A percentile compares a stretch with the other conserved stretches of the same genome.
Evolutionary conservation across 2,113 vertebrate species (phyloP).

Genomic region (Varanus komodoensis): DNA sequence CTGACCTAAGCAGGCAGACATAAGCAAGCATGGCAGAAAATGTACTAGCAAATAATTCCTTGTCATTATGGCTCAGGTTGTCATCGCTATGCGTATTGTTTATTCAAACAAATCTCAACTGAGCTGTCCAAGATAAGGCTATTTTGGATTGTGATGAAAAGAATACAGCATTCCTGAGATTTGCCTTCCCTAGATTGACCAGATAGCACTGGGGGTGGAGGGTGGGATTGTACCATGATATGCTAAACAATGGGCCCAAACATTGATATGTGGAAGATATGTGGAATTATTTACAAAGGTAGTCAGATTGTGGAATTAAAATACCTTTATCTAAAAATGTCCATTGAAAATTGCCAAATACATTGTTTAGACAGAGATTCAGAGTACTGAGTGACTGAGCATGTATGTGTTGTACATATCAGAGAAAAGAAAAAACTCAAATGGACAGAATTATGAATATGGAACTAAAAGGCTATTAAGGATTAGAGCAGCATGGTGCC

Average conservation of each 20-base stretch:
- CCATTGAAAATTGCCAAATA: slow-evolving; percentile 40
- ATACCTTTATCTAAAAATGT: slow-evolving; percentile 57
- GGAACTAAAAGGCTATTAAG: background rate
- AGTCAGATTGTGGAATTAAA: slow-evolving; percentile 60
- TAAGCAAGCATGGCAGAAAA: slow-evolving; percentile 47
- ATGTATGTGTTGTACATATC: background rate
- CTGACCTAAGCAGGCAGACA: slow-evolving; percentile 17
- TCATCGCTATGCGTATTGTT: slow-evolving; percentile 62
- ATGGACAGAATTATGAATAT: background rate
- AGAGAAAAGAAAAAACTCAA: background rate
- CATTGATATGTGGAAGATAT: slow-evolving; percentile 60
- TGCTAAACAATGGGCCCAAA: slow-evolving; percentile 47
- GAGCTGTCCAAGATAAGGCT: slow-evolving; percentile 71
- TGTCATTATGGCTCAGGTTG: slow-evolving; percentile 55
- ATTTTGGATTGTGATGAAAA: slow-evolving; percentile 69
- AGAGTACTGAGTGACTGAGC: background rate
- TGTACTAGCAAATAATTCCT: slow-evolving; percentile 56
- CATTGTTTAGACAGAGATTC: slow-evolving; percentile 36
- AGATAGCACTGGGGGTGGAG: slow-evolving; percentile 42
- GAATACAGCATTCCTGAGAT: slow-evolving; percentile 66
- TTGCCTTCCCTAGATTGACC: slow-evolving; percentile 64
- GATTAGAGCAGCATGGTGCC: background rate
- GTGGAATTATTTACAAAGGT: slow-evolving; percentile 53
- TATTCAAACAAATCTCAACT: slow-evolving; percentile 69
- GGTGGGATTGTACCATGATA: slow-evolving; percentile 65